phyloP scores from a whole-genome alignment of 2,113 vertebrate genomes.

The Phodopus roborovskii region DNA sequence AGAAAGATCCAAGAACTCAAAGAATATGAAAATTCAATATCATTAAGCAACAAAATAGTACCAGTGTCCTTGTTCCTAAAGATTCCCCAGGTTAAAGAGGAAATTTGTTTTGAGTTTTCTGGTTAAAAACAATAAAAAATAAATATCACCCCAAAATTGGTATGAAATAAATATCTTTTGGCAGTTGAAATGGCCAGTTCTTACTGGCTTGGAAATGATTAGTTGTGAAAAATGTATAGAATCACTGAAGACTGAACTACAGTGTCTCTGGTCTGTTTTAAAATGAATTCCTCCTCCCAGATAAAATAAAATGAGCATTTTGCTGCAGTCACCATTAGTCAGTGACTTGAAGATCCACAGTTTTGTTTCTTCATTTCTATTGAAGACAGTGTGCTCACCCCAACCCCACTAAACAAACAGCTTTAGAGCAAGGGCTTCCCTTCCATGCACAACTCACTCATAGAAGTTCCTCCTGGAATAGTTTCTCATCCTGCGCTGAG shows the following conservation, averaged over 20 bases:
- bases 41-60: neutral
- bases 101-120: neutral
- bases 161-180: neutral
- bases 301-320: neutral
- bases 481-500: neutral
- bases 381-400: neutral
- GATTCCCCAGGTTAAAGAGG: neutral
- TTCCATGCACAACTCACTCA: neutral
- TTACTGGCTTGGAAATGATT: neutral
- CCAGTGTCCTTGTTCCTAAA: neutral
- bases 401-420: neutral
- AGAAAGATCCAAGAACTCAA: neutral
- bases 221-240: neutral
- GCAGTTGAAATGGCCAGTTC: neutral
- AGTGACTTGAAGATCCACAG: neutral
- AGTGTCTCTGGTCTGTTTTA: neutral
- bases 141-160: neutral
- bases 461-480: neutral
- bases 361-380: neutral
- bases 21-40: neutral
- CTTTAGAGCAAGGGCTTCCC: neutral
- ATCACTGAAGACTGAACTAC: neutral
- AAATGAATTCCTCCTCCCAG: neutral
- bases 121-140: neutral
- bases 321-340: neutral